Evolutionary conservation across 1,140 invertebrate genomes (phyloP).

Genomic region (Pseudomyrmex flavicornis): DNA sequence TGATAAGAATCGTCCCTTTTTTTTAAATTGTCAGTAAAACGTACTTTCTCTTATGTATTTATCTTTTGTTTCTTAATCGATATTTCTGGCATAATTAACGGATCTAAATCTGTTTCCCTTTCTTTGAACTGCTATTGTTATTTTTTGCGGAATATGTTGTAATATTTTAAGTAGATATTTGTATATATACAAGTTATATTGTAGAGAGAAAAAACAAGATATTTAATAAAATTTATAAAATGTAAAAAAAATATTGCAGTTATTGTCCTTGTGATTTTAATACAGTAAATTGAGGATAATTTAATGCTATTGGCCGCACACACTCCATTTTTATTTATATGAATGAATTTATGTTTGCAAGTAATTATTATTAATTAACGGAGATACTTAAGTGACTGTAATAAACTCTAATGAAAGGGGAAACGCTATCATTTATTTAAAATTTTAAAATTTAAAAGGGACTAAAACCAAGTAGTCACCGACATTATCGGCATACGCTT

Average conservation of each 20-base stretch:
- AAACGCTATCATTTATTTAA: too few relatives aligned
- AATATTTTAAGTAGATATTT: constrained; percentile 48
- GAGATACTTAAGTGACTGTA: too few relatives aligned
- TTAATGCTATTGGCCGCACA: neutral
- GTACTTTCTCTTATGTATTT: neutral
- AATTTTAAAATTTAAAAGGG: too few relatives aligned
- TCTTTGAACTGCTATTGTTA: constrained; percentile 9
- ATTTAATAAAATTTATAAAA: constrained; percentile 61
- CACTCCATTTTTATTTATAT: neutral
- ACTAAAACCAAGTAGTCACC: too few relatives aligned
- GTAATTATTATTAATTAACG: too few relatives aligned
- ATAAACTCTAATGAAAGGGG: too few relatives aligned
- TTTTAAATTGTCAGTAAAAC: too few relatives aligned
- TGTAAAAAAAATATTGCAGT: neutral
- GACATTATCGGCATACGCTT: too few relatives aligned
- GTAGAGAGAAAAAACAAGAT: constrained; percentile 50
- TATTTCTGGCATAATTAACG: neutral
- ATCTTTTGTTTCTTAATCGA: neutral
- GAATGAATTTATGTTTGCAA: neutral
- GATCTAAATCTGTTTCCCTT: constrained; percentile 34
- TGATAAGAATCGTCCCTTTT: neutral
- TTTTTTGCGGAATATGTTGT: constrained; percentile 34
- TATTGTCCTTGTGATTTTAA: constrained; percentile 20
- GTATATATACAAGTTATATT: constrained; percentile 65
- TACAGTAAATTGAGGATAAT: neutral